Base-by-base conservation (phyloP, 2,113 vertebrate species). In the Pteruthius melanotis region DNA sequence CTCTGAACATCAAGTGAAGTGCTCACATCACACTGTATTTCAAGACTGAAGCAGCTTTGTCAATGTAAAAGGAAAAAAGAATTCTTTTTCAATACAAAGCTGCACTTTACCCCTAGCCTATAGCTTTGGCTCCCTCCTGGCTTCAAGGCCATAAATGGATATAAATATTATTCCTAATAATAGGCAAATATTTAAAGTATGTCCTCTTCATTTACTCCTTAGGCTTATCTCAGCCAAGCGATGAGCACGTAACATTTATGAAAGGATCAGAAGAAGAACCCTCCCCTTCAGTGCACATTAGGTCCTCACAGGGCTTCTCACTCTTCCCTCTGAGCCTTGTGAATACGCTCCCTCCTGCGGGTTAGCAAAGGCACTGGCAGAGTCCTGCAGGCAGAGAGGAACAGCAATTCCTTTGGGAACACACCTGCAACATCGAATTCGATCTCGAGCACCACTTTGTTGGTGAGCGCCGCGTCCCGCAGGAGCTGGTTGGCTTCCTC, bases 401-500 rank as follows among this genome's bases (percentile, higher is more conserved):
- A 53, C 30, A 52, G 18, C 7, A 69, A 21, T 2, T 72, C 56
- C 83, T 70, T 11, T 40, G 39, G 68, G 23, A 61, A 78, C 91
- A 3, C 87, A 99, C 99, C 99, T 90, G 99, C 99, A 0, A 99
- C 99, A 5, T 99, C 99, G 42, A 99, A 99, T 93, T 99, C 99
- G 1, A 99, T 93, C 94, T 99, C 99, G 3, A 99, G 97, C 27
- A 98, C 98, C 59, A 99, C 99, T 94, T 98, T 99, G 94, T 98
- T 99, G 14, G 99, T 96, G 75, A 99, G 98, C 0, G 99, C 99
- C 0, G 99, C 99, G 7, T 99, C 99, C 76, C 99, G 97, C 91
- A 99, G 97, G n/a, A 99, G 98, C 98, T 99, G 99, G 90, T 99
- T 99, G 89, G 99, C 99, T 60, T 99, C 99, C 84, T 99, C 99